phyloP scores from a whole-genome alignment of 2,888 invertebrate genomes.

The Esperia sulphurella region DNA sequence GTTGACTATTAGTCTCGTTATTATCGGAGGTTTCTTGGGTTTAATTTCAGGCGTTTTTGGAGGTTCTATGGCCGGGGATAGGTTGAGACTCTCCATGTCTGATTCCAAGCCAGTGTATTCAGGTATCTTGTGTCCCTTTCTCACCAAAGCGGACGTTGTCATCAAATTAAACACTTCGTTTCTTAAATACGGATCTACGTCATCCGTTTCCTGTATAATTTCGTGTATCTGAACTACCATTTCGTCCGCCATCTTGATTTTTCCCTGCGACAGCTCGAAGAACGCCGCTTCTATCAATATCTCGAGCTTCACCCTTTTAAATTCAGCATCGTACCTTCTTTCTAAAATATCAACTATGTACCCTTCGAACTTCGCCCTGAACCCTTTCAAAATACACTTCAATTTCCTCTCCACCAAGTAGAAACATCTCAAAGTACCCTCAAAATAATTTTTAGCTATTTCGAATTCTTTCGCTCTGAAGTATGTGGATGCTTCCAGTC shows the following conservation, averaged over 20 bases:
- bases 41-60: slow-evolving; percentile 45
- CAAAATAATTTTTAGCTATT: slow-evolving; percentile 54
- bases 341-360: slow-evolving; percentile 34
- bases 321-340: slow-evolving; percentile 22
- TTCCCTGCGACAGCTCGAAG: slow-evolving; percentile 40
- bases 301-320: slow-evolving; percentile 32
- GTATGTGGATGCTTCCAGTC: slow-evolving; percentile 48
- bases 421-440: slow-evolving; percentile 37
- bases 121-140: slow-evolving; percentile 23
- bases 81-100: slow-evolving; percentile 40
- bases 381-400: slow-evolving; percentile 15
- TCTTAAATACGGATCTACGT: slow-evolving; percentile 28
- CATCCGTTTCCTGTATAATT: slow-evolving; percentile 28
- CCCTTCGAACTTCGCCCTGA: slow-evolving; percentile 24
- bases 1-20: slow-evolving; percentile 34
- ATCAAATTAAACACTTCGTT: slow-evolving; percentile 54
- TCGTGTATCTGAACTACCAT: slow-evolving; percentile 48
- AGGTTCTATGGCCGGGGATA: slow-evolving; percentile 30
- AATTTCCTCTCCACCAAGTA: slow-evolving; percentile 31
- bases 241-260: slow-evolving; percentile 39
- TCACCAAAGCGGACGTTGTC: slow-evolving; percentile 38
- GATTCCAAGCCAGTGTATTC: slow-evolving; percentile 26
- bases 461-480: slow-evolving; percentile 45
- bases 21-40: slow-evolving; percentile 22
- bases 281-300: slow-evolving; percentile 47